These are phyloP conservation scores for Hydropotes inermis DNA, from an alignment of 2,113 vertebrate genomes.

Conservation along the genomic window DNA sequence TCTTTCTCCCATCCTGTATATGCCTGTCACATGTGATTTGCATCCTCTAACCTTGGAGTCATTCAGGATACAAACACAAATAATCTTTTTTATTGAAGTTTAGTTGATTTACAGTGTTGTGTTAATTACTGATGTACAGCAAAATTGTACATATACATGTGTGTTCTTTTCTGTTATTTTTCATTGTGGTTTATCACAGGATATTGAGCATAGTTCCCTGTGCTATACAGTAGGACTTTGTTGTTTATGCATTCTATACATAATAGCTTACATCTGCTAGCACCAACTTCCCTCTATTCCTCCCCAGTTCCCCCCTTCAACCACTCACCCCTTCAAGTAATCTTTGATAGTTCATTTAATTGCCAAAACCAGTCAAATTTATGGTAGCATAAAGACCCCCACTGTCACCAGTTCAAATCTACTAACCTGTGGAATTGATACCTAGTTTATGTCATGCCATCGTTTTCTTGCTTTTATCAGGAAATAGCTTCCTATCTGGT, in stretches of 20 bases:
- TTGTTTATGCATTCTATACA: too few species aligned
- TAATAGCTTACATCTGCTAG: neutral
- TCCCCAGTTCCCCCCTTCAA: neutral
- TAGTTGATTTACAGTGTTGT: neutral
- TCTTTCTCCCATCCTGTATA: neutral
- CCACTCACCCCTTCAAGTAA: neutral
- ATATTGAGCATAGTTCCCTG: neutral
- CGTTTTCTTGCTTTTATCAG: neutral
- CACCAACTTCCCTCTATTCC: neutral
- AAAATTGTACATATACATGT: neutral
- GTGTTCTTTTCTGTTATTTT: neutral
- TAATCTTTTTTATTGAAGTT: neutral
- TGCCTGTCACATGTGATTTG: neutral
- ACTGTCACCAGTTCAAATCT: neutral
- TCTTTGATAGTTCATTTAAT: neutral
- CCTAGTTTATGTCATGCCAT: neutral
- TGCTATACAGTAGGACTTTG: neutral
- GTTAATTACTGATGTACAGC: neutral
- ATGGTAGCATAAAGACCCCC: neutral
- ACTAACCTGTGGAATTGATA: neutral
- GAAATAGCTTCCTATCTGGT: neutral
- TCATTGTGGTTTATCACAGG: neutral
- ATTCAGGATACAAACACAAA: neutral
- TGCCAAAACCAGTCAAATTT: conserved; percentile 10
- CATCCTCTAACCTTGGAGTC: neutral